Conservation (phyloP, 1,140 invertebrate species). For the Teleogryllus occipitalis region DNA sequence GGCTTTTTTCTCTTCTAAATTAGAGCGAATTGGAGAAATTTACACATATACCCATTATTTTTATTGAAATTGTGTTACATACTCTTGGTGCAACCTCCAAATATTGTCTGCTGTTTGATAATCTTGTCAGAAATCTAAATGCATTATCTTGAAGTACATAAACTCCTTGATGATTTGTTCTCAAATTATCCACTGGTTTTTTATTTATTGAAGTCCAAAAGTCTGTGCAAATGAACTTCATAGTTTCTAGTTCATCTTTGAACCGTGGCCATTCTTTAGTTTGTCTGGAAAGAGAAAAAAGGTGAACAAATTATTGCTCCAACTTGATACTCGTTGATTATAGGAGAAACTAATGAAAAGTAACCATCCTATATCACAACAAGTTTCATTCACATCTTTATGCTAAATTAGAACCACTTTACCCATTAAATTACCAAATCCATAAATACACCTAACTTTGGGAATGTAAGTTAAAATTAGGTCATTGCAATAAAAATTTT, state of each 20-base stretch:
- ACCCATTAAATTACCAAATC: too few species aligned
- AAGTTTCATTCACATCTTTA: too few species aligned
- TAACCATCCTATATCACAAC: too few species aligned
- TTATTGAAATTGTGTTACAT: slow-evolving; percentile 14
- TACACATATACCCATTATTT: too few species aligned
- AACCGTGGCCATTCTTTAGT: slow-evolving; percentile 88
- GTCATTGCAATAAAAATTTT: too few species aligned
- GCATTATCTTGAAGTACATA: slow-evolving; percentile 97
- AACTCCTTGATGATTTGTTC: slow-evolving; percentile 97
- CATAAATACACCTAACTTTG: too few species aligned
- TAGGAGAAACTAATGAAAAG: too few species aligned
- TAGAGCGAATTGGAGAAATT: too few species aligned
- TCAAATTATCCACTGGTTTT: slow-evolving; percentile 97
- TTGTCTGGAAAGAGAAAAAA: slow-evolving; percentile 43
- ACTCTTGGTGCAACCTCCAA: slow-evolving; percentile 81
- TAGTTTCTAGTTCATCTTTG: slow-evolving; percentile 95
- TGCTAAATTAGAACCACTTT: too few species aligned
- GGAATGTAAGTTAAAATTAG: too few species aligned
- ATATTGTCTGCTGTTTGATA: slow-evolving; percentile 85
- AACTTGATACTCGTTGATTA: neutral
- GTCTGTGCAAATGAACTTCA: slow-evolving; percentile 99
- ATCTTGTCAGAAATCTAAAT: slow-evolving; percentile 81
- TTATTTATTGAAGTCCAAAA: slow-evolving; percentile 96
- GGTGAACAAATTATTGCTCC: slow-evolving; percentile 7
- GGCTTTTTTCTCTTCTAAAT: too few species aligned